phyloP scores from a whole-genome alignment of 1,140 invertebrate genomes.

The Ruditapes philippinarum region DNA sequence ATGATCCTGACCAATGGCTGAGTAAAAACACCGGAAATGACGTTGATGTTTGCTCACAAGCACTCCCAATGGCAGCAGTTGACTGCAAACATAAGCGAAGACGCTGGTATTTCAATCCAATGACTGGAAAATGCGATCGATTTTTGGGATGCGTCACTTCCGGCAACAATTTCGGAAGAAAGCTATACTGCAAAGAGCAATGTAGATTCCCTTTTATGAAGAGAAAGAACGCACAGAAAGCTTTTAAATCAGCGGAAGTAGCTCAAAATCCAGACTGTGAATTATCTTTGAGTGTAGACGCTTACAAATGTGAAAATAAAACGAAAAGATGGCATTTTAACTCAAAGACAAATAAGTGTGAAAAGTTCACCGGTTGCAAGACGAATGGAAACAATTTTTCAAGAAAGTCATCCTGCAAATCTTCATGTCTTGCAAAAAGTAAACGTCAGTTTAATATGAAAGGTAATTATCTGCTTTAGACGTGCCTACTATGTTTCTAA shows the following conservation, averaged over 20 bases:
- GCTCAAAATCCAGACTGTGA: conserved; percentile 24
- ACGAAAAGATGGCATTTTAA: conserved; percentile 72
- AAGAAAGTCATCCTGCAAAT: conserved; percentile 69
- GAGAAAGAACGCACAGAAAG: background rate
- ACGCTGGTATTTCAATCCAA: conserved; percentile 71
- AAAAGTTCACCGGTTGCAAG: conserved; percentile 69
- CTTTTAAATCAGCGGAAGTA: background rate
- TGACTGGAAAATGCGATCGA: conserved; percentile 69
- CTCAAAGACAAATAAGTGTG: conserved; percentile 65
- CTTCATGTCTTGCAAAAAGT: conserved; percentile 42
- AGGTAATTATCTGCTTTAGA: no score
- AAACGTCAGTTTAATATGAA: conserved; percentile 20
- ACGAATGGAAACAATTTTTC: conserved; percentile 71
- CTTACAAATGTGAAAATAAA: conserved; percentile 58
- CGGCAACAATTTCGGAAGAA: conserved; percentile 73
- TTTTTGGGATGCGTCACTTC: conserved; percentile 70
- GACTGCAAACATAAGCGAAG: conserved; percentile 63
- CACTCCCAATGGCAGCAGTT: conserved; percentile 52
- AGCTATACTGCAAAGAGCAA: conserved; percentile 68
- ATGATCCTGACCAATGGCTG: conserved; percentile 22
- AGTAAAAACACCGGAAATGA: conserved; percentile 14
- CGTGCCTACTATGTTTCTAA: no score
- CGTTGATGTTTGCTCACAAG: conserved; percentile 46
- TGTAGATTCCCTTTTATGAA: conserved; percentile 52
- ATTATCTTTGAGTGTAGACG: conserved; percentile 28